phyloP scores from a whole-genome alignment of 1,140 invertebrate genomes.

The Bombyx mandarina region DNA sequence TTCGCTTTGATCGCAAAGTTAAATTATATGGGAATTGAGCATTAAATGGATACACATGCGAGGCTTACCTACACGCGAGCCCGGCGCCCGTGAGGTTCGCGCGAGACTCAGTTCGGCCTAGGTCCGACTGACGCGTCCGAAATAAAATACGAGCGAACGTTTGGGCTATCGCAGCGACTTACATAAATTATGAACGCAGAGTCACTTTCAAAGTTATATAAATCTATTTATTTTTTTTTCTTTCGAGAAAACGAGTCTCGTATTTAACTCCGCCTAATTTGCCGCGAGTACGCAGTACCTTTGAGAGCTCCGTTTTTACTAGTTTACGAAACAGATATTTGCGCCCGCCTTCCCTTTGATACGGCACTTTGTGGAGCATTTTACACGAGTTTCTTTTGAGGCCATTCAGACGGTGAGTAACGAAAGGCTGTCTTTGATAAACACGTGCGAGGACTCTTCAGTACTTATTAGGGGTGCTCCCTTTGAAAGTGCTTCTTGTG shows the following conservation, averaged over 20 bases:
- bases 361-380: constrained; percentile 69
- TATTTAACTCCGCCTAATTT: constrained; percentile 69
- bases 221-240: constrained; percentile 5
- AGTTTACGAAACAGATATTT: constrained; percentile 71
- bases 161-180: constrained; percentile 57
- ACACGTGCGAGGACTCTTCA: constrained; percentile 71
- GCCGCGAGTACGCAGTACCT: constrained; percentile 63
- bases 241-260: constrained; percentile 48
- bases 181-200: constrained; percentile 63
- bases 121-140: constrained; percentile 11
- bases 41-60: constrained; percentile 69
- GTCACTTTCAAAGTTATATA: constrained; percentile 60
- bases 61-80: constrained; percentile 26
- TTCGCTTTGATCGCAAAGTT: constrained; percentile 71
- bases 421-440: constrained; percentile 71
- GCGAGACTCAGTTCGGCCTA: background rate
- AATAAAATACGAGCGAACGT: constrained; percentile 42
- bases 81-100: background rate
- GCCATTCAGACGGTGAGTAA: constrained; percentile 70
- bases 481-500: constrained; percentile 68
- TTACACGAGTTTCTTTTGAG: constrained; percentile 71
- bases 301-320: constrained; percentile 68
- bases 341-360: constrained; percentile 67
- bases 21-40: constrained; percentile 71
- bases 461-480: constrained; percentile 70